Conservation (phyloP, 2,797 vertebrate genomes). For the Danio aesculapii region DNA sequence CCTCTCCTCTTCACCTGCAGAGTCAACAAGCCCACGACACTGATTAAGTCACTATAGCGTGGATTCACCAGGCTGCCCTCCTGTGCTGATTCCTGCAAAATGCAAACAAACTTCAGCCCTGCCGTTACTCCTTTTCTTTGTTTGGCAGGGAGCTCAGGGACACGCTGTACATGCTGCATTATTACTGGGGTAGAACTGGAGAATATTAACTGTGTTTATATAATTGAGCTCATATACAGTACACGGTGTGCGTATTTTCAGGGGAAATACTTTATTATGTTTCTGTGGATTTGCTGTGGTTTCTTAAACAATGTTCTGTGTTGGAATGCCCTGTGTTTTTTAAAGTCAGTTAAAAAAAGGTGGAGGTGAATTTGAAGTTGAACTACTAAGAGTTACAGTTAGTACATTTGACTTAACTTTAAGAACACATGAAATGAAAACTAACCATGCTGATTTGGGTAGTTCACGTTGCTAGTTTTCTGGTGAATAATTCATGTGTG, state of each 20-base stretch:
- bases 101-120: constrained; percentile 63
- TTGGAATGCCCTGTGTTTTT: not conserved
- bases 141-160: constrained; percentile 18
- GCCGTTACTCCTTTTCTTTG: constrained; percentile 12
- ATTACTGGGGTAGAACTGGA: not conserved
- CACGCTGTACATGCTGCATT: not conserved
- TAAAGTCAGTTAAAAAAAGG: too few species aligned
- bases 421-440: too few species aligned
- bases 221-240: not conserved
- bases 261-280: not conserved
- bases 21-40: constrained; percentile 61
- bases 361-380: not conserved
- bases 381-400: not conserved
- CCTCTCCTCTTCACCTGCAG: constrained; percentile 53
- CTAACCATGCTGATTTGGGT: too few species aligned
- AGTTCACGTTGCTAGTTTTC: too few species aligned
- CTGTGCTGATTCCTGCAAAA: constrained; percentile 68
- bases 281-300: not conserved
- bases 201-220: not conserved
- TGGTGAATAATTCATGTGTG: too few species aligned
- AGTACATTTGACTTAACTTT: too few species aligned
- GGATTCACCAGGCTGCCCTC: constrained; percentile 57
- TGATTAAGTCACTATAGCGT: constrained; percentile 64
- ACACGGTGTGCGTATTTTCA: not conserved
- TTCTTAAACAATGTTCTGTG: not conserved